Evolutionary conservation across 2,113 vertebrate genomes (phyloP), one percentile per base, ranked within the genome.

Genomic region (Seriola dumerili): DNA sequence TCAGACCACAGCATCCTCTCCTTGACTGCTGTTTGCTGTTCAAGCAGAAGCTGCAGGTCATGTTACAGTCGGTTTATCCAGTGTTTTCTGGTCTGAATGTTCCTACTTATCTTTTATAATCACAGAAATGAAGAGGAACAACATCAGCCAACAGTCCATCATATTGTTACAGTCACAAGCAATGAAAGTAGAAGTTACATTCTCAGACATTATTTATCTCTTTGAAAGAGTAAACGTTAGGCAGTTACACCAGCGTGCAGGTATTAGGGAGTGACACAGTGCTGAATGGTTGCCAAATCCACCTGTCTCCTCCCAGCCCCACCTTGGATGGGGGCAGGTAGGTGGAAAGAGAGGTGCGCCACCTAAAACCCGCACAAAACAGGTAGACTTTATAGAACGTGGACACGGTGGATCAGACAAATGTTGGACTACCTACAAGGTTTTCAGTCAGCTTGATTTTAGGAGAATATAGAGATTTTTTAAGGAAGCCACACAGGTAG

Each of bases 241-340:
- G 72, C 61, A 40, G 19, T 85, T 67, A 77, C 68, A 77, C 19
- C 32, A 50, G 75, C 4, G 11, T 23, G 10, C 72, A 80, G 79
- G 87, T 83, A 84, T 84, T 63, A 87, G 72, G 89, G 87, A 84
- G 87, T 80, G 85, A 76, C 85, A 48, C 52, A 23, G 29, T 65
- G 17, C 61, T 87, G 79, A 75, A 83, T 40, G 32, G 54, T 16
- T 72, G 74, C 83, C 83, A 88, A 72, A 80, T 80, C 66, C 87
- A 87, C 82, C 83, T 85, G 83, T 78, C 79, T 80, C 69, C n/a
- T 78, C 63, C 52, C 46, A 55, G 78, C 84, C 78, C 73, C 67
- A 88, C 76, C 87, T 65, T 29, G 23, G 65, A 48, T 25, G 23
- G 23, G 9, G 2, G 38, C 2, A 21, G 23, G 36, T 11, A 19